phyloP scores from a whole-genome alignment of 2,113 vertebrate genomes.

The Myiopsitta monachus region DNA sequence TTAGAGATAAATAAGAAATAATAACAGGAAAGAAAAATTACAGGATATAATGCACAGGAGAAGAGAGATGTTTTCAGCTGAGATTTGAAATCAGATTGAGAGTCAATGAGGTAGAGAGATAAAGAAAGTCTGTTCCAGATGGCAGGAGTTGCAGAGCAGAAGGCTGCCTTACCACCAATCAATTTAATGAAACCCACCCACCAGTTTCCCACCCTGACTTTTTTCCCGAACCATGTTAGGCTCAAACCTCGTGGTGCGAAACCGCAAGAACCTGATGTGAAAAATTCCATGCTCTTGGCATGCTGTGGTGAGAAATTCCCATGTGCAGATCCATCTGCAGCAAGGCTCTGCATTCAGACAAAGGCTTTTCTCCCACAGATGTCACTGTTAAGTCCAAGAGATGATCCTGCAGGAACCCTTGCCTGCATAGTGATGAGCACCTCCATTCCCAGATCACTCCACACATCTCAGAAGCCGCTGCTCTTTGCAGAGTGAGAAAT shows the following conservation, averaged over 20 bases:
- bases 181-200: slow-evolving; percentile 55
- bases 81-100: slow-evolving; percentile 61
- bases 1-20: slow-evolving; percentile 32
- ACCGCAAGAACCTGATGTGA: slow-evolving; percentile 21
- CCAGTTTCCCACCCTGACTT: slow-evolving; percentile 51
- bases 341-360: not conserved
- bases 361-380: not conserved
- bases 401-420: not conserved
- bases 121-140: slow-evolving; percentile 62
- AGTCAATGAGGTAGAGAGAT: slow-evolving; percentile 64
- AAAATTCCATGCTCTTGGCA: not conserved
- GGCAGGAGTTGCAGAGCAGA: slow-evolving; percentile 32
- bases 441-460: rapidly evolving
- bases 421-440: not conserved
- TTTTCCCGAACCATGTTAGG: not conserved
- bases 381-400: not conserved
- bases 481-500: not conserved
- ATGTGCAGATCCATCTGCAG: not conserved
- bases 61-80: slow-evolving; percentile 57
- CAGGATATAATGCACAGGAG: slow-evolving; percentile 3
- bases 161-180: slow-evolving; percentile 51
- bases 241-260: slow-evolving; percentile 15
- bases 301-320: not conserved
- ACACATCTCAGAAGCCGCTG: not conserved
- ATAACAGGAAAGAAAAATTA: slow-evolving; percentile 21